Evolutionary conservation across 2,888 invertebrate species (phyloP), one percentile per base, ranked within the genome.

Genomic region (Trimorus sp.): DNA sequence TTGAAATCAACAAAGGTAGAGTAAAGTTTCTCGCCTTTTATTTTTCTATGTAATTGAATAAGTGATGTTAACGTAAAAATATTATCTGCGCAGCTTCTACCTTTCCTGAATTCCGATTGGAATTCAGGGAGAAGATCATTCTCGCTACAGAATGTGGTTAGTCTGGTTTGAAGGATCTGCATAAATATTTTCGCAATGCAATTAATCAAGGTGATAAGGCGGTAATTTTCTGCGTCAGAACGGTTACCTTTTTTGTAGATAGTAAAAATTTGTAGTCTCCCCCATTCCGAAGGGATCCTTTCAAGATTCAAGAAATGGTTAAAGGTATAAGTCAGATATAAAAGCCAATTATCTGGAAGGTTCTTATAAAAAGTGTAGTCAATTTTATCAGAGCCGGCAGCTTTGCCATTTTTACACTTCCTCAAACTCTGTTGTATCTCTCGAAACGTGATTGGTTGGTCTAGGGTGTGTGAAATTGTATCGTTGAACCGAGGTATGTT

Each of bases 161-260:
- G 12, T 14, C 51, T 12, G 7, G 51, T 2, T 7, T 37, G 59
- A 12, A 59, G 4, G 42, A 59, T 59, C 14, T 58, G 59, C 59
- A 42, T 59, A 12, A 42, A 59, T 15, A 59, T 59, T 37, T 59
- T 59, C 7, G 42, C 15, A 9, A 59, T 59, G 15, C 59, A 42
- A 37, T 59, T 59, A n/a, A 59, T n/a, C 9, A 59, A 42, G 7
- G 40, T 37, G 7, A 59, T 59, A 6, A 59, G 42, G 16, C 59
- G 59, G 9, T 59, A 59, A 37, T 59, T 59, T 54, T 7, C 15
- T 12, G 54, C 7, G 9, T 54, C 36, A 26, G 11, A 14, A 12
- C 11, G 11, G 6, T 54, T 26, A 6, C 54, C 54, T 36, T 54
- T 54, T 54, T 54, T 54, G 26, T 54, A 26, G 7, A 54, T 26